Base-by-base conservation (phyloP, 2,888 invertebrate species). In the Brachyptera risi region DNA sequence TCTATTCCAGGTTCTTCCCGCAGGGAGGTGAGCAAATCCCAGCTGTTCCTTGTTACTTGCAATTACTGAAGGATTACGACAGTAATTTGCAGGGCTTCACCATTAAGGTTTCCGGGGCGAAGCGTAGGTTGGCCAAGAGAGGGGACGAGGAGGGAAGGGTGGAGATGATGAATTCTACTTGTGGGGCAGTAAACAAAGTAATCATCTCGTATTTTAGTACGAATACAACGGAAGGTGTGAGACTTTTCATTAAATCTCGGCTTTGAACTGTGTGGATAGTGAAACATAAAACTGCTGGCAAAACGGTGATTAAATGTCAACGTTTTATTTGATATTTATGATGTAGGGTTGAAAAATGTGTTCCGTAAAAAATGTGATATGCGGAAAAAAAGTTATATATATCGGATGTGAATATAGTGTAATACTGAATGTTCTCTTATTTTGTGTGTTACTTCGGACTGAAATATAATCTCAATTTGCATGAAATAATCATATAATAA, bases 1-100 rank as follows among this genome's bases (percentile, higher is more conserved):
- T 93, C 68, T 92, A 92, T 76, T 85, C 87, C 0, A 92, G 92
- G 76, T 92, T 92, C 78, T 93, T 93, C 73, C 93, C 93, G 0
- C 87, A 92, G 71, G 96, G 96, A 87, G 96, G 96, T 96, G 78
- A 86, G 88, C 80, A 15, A 11, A 15, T n/a, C n/a, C n/a, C n/a
- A n/a, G n/a, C 38, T 17, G 3, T 38, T 3, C 38, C 38, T 38
- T 38, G 17, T 5, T 5, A n/a, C 17, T 38, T 38, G 42, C 42
- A 42, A 42, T 17, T 42, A 17, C 42, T 42, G 13, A 42, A 19
- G 47, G 47, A 47, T 47, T 13, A 47, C n/a, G n/a, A n/a, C n/a
- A n/a, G n/a, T n/a, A n/a, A n/a, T n/a, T n/a, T n/a, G n/a, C n/a
- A n/a, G n/a, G n/a, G n/a, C n/a, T n/a, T n/a, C n/a, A n/a, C n/a